Conservation (phyloP, 2,888 invertebrate genomes). For the Nemoura dubitans region DNA sequence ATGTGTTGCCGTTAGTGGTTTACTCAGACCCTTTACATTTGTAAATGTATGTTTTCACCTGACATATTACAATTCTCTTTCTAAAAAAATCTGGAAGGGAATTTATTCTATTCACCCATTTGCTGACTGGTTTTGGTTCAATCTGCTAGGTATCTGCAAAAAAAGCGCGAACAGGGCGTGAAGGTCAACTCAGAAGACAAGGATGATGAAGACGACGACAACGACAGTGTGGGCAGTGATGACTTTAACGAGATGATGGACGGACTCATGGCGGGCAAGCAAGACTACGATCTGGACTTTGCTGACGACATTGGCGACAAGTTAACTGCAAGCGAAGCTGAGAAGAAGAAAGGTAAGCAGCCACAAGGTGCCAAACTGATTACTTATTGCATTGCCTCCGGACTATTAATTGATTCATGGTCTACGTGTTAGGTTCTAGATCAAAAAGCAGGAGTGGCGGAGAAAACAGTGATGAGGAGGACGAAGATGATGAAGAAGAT, state of each 20-base stretch:
- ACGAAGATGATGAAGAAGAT: constrained; percentile 53
- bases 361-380: constrained; percentile 38
- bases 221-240: constrained; percentile 78
- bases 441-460: constrained; percentile 31
- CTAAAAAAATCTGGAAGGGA: too few relatives aligned
- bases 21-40: too few relatives aligned
- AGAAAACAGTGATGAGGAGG: constrained; percentile 32
- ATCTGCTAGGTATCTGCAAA: too few relatives aligned
- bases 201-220: constrained; percentile 70
- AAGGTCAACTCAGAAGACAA: constrained; percentile 61
- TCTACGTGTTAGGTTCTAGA: constrained; percentile 26
- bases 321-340: constrained; percentile 53
- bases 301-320: constrained; percentile 60
- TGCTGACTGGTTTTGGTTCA: too few relatives aligned
- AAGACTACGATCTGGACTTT: constrained; percentile 70
- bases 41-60: too few relatives aligned
- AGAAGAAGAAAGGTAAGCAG: constrained; percentile 57
- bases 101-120: too few relatives aligned
- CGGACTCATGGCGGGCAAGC: constrained; percentile 59
- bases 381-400: background rate
- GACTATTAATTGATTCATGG: constrained; percentile 30
- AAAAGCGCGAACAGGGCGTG: constrained; percentile 46
- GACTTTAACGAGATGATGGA: constrained; percentile 75
- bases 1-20: too few relatives aligned
- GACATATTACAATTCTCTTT: too few relatives aligned